Evolutionary conservation across 1,140 invertebrate genomes (phyloP).

Genomic region (Plectrocnemia conspersa): DNA sequence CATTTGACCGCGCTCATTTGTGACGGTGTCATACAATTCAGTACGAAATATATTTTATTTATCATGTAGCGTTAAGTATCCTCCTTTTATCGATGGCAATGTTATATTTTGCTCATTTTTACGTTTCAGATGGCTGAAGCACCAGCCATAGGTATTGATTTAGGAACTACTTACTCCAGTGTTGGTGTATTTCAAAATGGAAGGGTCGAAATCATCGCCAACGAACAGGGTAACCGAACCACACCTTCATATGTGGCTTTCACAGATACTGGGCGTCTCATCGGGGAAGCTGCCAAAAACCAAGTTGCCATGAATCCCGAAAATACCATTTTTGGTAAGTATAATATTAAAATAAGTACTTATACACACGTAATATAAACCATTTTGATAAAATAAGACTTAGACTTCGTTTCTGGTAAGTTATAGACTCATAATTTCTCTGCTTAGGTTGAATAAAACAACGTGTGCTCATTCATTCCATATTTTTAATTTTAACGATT

Average conservation of each 20-base stretch:
- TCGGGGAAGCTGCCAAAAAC: constrained; percentile 96
- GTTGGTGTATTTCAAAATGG: constrained; percentile 89
- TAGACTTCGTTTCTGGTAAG: constrained; percentile 55
- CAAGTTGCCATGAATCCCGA: constrained; percentile 91
- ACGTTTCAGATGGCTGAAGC: constrained; percentile 66
- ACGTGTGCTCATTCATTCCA: no score
- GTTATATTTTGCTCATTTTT: constrained; percentile 28
- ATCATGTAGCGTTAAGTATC: neutral
- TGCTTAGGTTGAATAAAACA: constrained; percentile 27
- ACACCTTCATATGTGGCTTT: constrained; percentile 97
- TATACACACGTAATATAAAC: constrained; percentile 14
- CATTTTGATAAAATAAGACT: constrained; percentile 49
- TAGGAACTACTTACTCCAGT: constrained; percentile 85
- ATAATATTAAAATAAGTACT: neutral
- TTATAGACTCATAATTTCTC: constrained; percentile 26
- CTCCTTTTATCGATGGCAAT: constrained; percentile 15
- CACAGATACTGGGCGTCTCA: constrained; percentile 93
- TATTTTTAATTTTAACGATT: no score
- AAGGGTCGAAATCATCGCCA: constrained; percentile 97
- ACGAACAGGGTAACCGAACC: constrained; percentile 95
- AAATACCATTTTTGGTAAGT: constrained; percentile 91
- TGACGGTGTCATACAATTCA: no score
- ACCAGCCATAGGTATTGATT: constrained; percentile 85
- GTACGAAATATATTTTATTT: no score
- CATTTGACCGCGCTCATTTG: no score